Base-by-base conservation (phyloP, 2,888 invertebrate genomes). In the Megamerina dolium region DNA sequence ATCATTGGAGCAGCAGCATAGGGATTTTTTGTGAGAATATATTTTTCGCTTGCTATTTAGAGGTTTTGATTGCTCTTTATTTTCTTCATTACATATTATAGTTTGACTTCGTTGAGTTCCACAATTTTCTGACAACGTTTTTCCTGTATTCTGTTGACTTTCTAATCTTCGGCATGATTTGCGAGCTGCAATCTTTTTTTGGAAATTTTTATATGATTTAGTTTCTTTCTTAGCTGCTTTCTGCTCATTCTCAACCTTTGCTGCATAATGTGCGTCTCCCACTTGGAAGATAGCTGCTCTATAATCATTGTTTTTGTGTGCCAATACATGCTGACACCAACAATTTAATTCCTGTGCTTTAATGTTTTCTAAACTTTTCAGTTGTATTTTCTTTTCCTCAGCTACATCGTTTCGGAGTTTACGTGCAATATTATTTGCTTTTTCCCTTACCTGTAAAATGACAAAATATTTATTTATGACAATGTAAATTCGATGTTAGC, bases 401-500 rank as follows among this genome's bases (percentile, higher is more conserved):
- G 73, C 74, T 1, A 78, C 76, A 52, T 76, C 74, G 43, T 77
- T 73, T 1, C 80, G 67, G 39, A 70, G 59, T 31, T 66, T 55
- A 31, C 74, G 74, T 2, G 82, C 79, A 50, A 81, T 70, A 51
- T 77, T 75, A 55, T 77, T 81, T 0, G 80, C 79, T 55, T 80
- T 78, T 51, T 79, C 76, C 18, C 82, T 74, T 26, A 79, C 80
- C 80, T 80, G 46, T 2, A n/a, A n/a, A n/a, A n/a, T n/a, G n/a
- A n/a, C n/a, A n/a, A n/a, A n/a, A n/a, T n/a, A n/a, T n/a, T n/a
- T n/a, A n/a, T n/a, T n/a, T n/a, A n/a, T n/a, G n/a, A n/a, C n/a
- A n/a, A n/a, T n/a, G n/a, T n/a, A n/a, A n/a, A n/a, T n/a, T n/a
- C n/a, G n/a, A n/a, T n/a, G n/a, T n/a, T n/a, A n/a, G n/a, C n/a